phyloP scores from a whole-genome alignment of 2,797 vertebrate genomes.

The Pogoniulus pusillus region DNA sequence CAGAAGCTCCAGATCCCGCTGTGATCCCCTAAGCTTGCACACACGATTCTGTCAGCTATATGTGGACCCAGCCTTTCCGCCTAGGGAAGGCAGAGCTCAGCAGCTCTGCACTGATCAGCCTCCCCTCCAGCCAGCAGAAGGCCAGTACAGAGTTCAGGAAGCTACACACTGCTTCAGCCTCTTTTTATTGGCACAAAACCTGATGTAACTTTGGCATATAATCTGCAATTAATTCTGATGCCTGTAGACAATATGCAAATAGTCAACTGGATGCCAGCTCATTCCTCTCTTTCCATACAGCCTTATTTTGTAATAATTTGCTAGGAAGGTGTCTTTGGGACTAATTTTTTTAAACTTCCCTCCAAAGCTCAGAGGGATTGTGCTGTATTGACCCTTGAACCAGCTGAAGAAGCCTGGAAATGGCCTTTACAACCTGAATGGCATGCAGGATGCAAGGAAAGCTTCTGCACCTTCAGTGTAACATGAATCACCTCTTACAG shows the following conservation, averaged over 20 bases:
- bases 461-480: background rate
- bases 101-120: background rate
- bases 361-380: background rate
- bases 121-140: background rate
- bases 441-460: background rate
- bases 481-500: background rate
- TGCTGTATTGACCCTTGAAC: background rate
- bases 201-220: background rate
- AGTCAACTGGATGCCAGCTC: background rate
- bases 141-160: background rate
- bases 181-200: background rate
- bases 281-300: background rate
- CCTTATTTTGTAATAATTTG: background rate
- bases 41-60: background rate
- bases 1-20: background rate
- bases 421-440: background rate
- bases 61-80: background rate
- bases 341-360: background rate
- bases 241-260: background rate
- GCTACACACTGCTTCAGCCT: background rate
- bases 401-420: slow-evolving; percentile 1
- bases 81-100: background rate
- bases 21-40: background rate
- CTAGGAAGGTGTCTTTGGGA: slow-evolving; percentile 23
- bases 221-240: slow-evolving; percentile 14